Base-by-base conservation (phyloP, 2,797 vertebrate species). In the Sandelia bainsii region DNA sequence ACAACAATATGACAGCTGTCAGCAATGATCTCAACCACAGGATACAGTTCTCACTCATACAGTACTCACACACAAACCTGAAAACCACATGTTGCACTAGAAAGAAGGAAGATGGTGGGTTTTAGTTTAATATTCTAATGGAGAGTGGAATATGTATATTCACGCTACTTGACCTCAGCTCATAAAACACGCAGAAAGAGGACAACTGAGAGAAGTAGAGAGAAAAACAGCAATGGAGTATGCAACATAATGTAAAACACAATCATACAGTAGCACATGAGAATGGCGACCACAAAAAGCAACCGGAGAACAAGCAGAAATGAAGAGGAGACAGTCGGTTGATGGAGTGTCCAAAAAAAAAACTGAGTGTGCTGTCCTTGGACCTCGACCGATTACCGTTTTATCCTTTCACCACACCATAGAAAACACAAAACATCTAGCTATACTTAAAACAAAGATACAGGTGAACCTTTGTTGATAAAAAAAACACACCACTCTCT, bases 1-100 rank as follows among this genome's bases (percentile, higher is more conserved):
- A 75, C 60, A 85, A 71, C 78, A 78, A 51, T 73, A 76, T 61
- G 82, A 86, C 84, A 89, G 84, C 76, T 82, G 85, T 84, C 83
- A 84, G 68, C 50, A 2, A 49, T 85, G 87, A 92, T 83, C 82
- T 73, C 27, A 79, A 72, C 50, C 54, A 10, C 9, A 58, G 73
- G 76, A 84, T 75, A 34, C 56, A 68, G 60, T 65, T 54, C 11
- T 39, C 37, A 13, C 37, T 39, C 37, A 29, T 29, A 29, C 29
- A 29, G 29, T 7, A 29, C 7, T 29, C 29, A 8, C 61, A 79
- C 40, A 67, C 74, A 85, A 72, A 82, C 66, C 64, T 69, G 56
- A 89, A 82, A 73, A 85, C 70, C 88, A 87, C 64, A 87, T 77
- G 83, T 69, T 77, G 56, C 34, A 7, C 20, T 49, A n/a, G 46